Evolutionary conservation across 1,140 invertebrate genomes (phyloP), one percentile per base, ranked within the genome.

Genomic region (Drosophila lini): DNA sequence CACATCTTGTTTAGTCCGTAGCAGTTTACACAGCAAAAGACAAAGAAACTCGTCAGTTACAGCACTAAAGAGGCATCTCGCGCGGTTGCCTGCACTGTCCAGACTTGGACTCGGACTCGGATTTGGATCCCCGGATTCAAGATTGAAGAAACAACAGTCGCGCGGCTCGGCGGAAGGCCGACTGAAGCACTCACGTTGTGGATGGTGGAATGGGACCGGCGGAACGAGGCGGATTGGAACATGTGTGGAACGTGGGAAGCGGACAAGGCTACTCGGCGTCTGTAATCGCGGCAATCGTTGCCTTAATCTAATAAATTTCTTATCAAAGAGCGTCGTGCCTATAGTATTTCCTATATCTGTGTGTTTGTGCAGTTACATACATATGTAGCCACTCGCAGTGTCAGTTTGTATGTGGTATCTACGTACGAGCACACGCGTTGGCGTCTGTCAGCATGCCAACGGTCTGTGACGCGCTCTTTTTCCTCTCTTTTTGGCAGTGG

Each of bases 271-370:
- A 22, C 36, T 53, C 38, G 45, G 60, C 61, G 67, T 67, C 69
- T 82, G 80, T 81, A 82, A 82, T 81, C 80, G 73, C 81, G 62
- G 74, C 81, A 78, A 85, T 85, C 81, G 78, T 63, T 67, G 81
- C 81, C 71, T 85, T 85, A 85, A 85, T 85, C 81, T 85, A 85
- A 85, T 85, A 85, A 85, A 85, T 85, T 85, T 85, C 81, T 85
- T 85, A 85, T 85, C 81, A 86, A 67, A 76, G 62, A 64, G 74
- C 68, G 63, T 74, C 81, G 73, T 59, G 61, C 67, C 42, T 42
- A 62, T 55, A 70, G 60, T 47, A 31, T 44, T 68, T 55, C 42
- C 38, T 44, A 58, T 53, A 45, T 65, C 50, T 53, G 11, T 53
- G 13, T 45, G 42, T 56, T 22, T 57, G 32, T 70, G 34, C 50